Evolutionary conservation across 2,113 vertebrate genomes (phyloP), one percentile per base, ranked within the genome.

Genomic region (Phocoena phocoena): DNA sequence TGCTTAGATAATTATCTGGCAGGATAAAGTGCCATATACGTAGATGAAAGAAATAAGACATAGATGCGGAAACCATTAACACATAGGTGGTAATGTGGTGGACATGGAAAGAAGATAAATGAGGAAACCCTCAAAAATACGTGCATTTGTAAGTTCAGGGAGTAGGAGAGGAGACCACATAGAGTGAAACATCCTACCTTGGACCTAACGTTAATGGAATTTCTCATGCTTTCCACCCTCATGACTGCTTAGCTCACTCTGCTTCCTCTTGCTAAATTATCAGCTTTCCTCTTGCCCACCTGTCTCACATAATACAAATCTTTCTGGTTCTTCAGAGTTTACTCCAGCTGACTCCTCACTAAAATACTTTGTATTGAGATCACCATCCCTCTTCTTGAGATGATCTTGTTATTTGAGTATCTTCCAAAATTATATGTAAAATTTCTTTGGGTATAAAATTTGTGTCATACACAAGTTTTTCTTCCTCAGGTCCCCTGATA

Each of bases 241-340:
- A 3, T 63, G n/a, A 89, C 36, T 18, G 9, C 74, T 50, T 41
- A 20, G 28, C 11, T 90, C 53, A 47, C 26, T 31, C 18, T 33
- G 2, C 58, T 79, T 50, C 25, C 44, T 81, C 18, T 33, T 4
- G 6, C 25, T 38, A 31, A 1, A 25, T 71, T 62, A 67, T 79
- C 47, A 2, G 26, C 41, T 2, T 21, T 1, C 1, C 3, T 33
- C 28, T 28, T 71, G 21, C 0, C 8, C 3, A 50, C 36, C 6
- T 36, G 9, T 55, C 71, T 38, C 5, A 44, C 6, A 5, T 38
- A 68, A 9, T 20, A 38, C 47, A 68, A 53, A 73, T 18, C 25
- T 15, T 44, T 6, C 36, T 84, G 14, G 3, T 62, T 60, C 28
- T 63, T 83, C 44, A 53, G 67, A 36, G 8, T 9, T 87, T 44